Evolutionary conservation across 2,113 vertebrate species (phyloP).

Genomic region (Pedionomus torquatus): DNA sequence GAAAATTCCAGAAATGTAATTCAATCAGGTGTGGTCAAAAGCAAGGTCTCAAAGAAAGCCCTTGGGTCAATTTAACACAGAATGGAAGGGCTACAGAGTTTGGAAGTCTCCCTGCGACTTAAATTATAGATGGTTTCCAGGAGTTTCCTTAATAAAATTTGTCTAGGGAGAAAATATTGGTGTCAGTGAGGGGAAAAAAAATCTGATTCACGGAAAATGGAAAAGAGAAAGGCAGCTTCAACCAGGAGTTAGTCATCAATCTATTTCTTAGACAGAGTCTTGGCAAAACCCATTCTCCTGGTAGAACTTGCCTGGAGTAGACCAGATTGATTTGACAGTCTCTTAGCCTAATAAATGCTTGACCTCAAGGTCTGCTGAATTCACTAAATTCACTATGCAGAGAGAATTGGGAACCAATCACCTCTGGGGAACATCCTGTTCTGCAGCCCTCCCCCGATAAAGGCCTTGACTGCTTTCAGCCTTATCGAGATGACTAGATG

Average conservation of each 20-base stretch:
- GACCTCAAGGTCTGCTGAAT: constrained; percentile 73
- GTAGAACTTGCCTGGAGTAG: constrained; percentile 64
- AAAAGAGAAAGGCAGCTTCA: constrained; percentile 47
- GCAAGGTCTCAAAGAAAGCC: not conserved
- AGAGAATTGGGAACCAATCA: constrained; percentile 67
- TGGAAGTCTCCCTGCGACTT: not conserved
- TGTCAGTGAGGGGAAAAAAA: constrained; percentile 8
- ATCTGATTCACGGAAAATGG: constrained; percentile 42
- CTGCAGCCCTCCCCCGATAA: constrained; percentile 49
- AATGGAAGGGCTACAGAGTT: not conserved
- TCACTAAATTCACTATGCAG: constrained; percentile 69
- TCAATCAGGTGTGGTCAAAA: not conserved
- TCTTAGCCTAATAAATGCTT: constrained; percentile 74
- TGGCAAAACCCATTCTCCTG: constrained; percentile 62
- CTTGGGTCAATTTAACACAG: not conserved
- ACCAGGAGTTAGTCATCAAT: constrained; percentile 61
- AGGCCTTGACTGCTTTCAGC: constrained; percentile 75
- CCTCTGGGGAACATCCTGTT: constrained; percentile 55
- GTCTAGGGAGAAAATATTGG: constrained; percentile 42
- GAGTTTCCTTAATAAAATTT: constrained; percentile 52
- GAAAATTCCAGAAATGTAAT: not conserved
- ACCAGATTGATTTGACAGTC: constrained; percentile 73
- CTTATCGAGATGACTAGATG: constrained; percentile 49
- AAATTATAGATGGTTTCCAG: constrained; percentile 39
- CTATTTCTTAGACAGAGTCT: constrained; percentile 44